Conservation (phyloP, 2,797 vertebrate species). For the Geotrypetes seraphini region DNA sequence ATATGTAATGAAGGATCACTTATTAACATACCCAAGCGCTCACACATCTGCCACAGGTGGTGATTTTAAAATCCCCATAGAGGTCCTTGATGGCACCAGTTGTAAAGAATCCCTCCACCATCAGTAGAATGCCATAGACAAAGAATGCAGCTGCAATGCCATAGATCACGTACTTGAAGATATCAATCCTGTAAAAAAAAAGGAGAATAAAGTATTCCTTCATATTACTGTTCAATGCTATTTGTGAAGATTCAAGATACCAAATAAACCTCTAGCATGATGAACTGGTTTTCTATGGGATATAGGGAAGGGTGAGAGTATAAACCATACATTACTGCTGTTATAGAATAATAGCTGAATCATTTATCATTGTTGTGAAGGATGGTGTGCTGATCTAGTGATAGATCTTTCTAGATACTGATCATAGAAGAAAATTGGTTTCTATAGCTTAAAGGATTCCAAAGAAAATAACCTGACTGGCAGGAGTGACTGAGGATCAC, state of each 20-base stretch:
- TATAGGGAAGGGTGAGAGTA: too few species aligned
- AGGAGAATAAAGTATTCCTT: conserved; percentile 20
- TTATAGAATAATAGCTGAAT: not conserved
- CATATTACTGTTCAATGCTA: conserved; percentile 4
- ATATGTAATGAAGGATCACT: too few species aligned
- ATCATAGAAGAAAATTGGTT: too few species aligned
- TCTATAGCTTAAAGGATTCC: too few species aligned
- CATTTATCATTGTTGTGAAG: too few species aligned
- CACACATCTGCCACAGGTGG: conserved; percentile 92
- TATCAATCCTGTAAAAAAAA: conserved; percentile 76
- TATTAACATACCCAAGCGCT: conserved; percentile 83
- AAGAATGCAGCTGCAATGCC: conserved; percentile 96
- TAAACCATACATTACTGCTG: not conserved
- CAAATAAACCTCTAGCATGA: not conserved
- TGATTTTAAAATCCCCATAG: conserved; percentile 98
- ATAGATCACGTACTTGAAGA: conserved; percentile 97
- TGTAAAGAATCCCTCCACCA: conserved; percentile 98
- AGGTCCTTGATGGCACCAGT: conserved; percentile 96
- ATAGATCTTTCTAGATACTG: too few species aligned
- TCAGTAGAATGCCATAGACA: conserved; percentile 93
- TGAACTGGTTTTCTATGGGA: not conserved
- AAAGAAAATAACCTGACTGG: too few species aligned
- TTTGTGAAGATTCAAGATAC: conserved; percentile 5
- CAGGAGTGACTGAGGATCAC: too few species aligned
- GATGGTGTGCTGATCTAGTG: too few species aligned